Conservation (phyloP, 2,113 vertebrate genomes). For the Gambusia affinis region DNA sequence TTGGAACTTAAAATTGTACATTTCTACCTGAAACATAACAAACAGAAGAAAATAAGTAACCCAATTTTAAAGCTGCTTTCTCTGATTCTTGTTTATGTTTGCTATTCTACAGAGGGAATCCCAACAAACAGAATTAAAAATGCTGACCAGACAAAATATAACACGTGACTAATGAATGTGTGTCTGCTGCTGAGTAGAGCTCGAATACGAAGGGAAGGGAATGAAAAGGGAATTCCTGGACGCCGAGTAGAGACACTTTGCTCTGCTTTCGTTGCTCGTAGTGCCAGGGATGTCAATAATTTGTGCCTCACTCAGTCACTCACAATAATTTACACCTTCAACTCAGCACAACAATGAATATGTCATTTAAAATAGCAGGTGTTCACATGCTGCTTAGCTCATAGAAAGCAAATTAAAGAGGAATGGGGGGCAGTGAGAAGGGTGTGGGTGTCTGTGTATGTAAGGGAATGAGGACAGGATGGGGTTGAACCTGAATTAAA, state of each 20-base stretch:
- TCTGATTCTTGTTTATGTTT: background rate
- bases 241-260: conserved; percentile 64
- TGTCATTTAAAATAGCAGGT: conserved; percentile 78
- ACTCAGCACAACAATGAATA: conserved; percentile 60
- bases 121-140: background rate
- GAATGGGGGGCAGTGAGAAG: conserved; percentile 34
- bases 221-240: conserved; percentile 67
- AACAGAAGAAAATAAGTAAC: too few species aligned
- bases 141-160: conserved; percentile 15
- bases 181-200: conserved; percentile 34
- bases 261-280: conserved; percentile 47
- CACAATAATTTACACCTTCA: conserved; percentile 68
- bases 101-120: background rate
- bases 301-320: conserved; percentile 32
- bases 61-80: background rate
- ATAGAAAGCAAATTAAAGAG: conserved; percentile 69
- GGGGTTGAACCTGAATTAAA: conserved; percentile 62
- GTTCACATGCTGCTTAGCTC: conserved; percentile 70
- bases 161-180: conserved; percentile 18
- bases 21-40: too few species aligned
- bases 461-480: conserved; percentile 18
- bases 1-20: too few species aligned
- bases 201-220: conserved; percentile 58
- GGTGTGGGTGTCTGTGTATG: conserved; percentile 18
- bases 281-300: conserved; percentile 54